These are phyloP conservation scores for Muschampia plurimacula DNA, from an alignment of 2,888 invertebrate species.

Conservation along the genomic window DNA sequence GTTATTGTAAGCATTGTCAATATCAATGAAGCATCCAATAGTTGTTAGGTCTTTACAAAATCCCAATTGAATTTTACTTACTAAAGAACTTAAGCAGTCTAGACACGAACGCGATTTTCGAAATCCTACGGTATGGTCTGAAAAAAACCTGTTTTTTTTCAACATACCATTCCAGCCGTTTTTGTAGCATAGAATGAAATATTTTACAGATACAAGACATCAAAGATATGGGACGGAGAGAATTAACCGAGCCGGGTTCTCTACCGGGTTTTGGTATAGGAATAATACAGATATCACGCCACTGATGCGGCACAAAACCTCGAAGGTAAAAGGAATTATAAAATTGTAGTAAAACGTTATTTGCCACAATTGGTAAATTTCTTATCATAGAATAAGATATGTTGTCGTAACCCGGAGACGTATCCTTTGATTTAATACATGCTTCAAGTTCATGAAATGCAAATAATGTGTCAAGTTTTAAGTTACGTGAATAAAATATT, in stretches of 20 bases:
- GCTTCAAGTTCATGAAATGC: neutral
- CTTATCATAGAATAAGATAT: neutral
- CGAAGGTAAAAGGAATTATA: neutral
- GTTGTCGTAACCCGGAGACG: neutral
- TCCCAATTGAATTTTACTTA: neutral
- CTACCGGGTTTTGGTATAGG: neutral
- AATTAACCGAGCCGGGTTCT: neutral
- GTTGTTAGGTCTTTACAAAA: neutral
- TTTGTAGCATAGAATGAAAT: neutral
- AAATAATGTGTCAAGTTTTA: neutral
- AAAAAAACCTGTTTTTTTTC: neutral
- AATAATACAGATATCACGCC: neutral
- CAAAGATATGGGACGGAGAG: neutral
- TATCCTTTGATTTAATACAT: neutral
- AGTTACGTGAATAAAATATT: neutral
- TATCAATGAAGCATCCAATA: neutral
- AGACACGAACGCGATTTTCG: neutral
- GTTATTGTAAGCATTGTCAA: conserved; percentile 4
- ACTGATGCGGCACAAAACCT: neutral
- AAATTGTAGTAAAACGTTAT: neutral
- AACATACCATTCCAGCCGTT: neutral
- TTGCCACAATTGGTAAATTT: neutral
- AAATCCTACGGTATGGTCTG: neutral
- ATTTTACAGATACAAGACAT: neutral
- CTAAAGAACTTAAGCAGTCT: neutral